Base-by-base conservation (phyloP, 2,797 vertebrate species). In the Brachyrhaphis roseni region DNA sequence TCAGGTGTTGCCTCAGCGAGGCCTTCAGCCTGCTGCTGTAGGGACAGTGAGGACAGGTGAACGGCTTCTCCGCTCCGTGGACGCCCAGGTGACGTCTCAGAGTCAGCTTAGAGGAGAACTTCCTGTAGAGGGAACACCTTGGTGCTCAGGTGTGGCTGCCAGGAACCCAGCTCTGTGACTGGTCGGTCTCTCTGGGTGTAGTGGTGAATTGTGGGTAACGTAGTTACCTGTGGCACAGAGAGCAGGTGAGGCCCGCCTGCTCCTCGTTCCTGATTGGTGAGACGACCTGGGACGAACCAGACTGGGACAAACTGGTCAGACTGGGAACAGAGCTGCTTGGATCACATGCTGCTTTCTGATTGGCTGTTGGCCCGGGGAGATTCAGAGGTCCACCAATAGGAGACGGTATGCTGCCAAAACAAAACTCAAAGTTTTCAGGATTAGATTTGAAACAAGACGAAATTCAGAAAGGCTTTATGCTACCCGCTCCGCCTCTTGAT, bases 1-100 rank as follows among this genome's bases (percentile, higher is more conserved):
- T 91, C 68, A 95, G 75, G 85, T 93, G 95, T 47, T 96, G 91
- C 55, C 84, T 85, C 41, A 96, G 91, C 0, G 95, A 96, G 31
- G 93, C 93, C 91, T 95, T 94, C 36, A 96, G 94, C 15, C 92
- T 87, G 82, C 92, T 95, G 86, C 93, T 80, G 71, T 94, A 93
- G 0, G 91, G 1, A 11, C 93, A 96, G 76, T 81, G 82, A 10
- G 90, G 92, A 87, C 95, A 96, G 20, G 75, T 83, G 87, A 93
- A 95, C 0, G 94, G 93, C 88, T 95, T 96, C n/a, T 93, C 90
- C 45, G 88, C 95, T 75, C 87, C 87, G 68, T 88, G 94, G 1
- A 92, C 79, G 41, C 95, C 95, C 86, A 89, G 88, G 92, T 96
- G 94, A 28, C 96, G 93, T 62, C 91, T 88, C 88, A 96, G 85